phyloP scores from a whole-genome alignment of 1,140 invertebrate species.

The Lepidostoma basale region DNA sequence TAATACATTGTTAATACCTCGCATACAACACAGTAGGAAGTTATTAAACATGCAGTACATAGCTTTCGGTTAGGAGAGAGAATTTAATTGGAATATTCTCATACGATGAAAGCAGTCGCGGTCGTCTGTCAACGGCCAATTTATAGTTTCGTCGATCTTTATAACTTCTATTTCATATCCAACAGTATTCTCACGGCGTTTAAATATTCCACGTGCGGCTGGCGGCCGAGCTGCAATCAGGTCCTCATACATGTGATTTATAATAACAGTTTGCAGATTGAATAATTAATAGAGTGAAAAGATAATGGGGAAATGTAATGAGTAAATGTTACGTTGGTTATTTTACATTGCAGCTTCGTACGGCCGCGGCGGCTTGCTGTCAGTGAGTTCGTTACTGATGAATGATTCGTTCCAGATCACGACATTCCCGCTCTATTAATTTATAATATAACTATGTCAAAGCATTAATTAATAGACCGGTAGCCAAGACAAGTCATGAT shows the following conservation, averaged over 20 bases:
- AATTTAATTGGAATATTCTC: slow-evolving; percentile 10
- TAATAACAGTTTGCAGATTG: slow-evolving; percentile 14
- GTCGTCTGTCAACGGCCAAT: neutral
- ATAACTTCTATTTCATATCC: slow-evolving; percentile 32
- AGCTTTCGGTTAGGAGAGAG: neutral
- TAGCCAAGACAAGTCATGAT: too few relatives aligned
- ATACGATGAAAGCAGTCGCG: neutral
- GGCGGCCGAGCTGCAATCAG: slow-evolving; percentile 33
- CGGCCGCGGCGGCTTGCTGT: too few relatives aligned
- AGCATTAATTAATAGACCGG: too few relatives aligned
- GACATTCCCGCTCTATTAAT: too few relatives aligned
- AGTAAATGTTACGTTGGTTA: too few relatives aligned
- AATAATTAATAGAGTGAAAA: slow-evolving; percentile 9
- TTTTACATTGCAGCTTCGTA: too few relatives aligned
- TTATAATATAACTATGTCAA: too few relatives aligned
- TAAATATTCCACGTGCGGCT: slow-evolving; percentile 33
- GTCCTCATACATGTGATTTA: neutral
- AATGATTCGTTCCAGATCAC: too few relatives aligned
- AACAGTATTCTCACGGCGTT: slow-evolving; percentile 36
- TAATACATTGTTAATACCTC: too few relatives aligned
- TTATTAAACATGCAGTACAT: neutral
- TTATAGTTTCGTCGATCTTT: slow-evolving; percentile 11
- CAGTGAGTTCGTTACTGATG: too few relatives aligned
- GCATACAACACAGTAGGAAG: too few relatives aligned
- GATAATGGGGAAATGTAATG: neutral